Conservation (phyloP, 1,140 invertebrate genomes). For the Pectinophora gossypiella region DNA sequence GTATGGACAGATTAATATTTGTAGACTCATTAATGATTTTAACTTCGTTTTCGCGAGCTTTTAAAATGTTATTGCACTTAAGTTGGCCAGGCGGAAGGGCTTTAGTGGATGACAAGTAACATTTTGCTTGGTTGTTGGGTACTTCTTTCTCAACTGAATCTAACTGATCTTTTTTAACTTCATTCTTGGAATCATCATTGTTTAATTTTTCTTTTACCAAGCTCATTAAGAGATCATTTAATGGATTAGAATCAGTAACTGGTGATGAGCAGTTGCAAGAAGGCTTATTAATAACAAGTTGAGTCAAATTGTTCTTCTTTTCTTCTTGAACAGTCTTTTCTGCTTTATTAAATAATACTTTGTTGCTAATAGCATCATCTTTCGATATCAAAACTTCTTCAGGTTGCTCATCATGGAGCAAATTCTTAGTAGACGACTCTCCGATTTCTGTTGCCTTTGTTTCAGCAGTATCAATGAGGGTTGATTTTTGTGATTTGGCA, state of each 20-base stretch:
- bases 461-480: conserved; percentile 65
- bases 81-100: conserved; percentile 90
- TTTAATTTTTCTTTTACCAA: conserved; percentile 76
- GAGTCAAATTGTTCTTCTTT: conserved; percentile 62
- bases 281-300: conserved; percentile 61
- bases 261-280: conserved; percentile 61
- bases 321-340: conserved; percentile 48
- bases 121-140: conserved; percentile 81
- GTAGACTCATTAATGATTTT: conserved; percentile 68
- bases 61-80: conserved; percentile 97
- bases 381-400: conserved; percentile 58
- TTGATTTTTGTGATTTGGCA: conserved; percentile 70
- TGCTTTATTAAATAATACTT: conserved; percentile 58
- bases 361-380: conserved; percentile 69
- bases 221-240: conserved; percentile 69
- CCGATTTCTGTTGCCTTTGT: conserved; percentile 47
- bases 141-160: conserved; percentile 76
- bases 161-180: conserved; percentile 76
- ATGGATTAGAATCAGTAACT: conserved; percentile 67
- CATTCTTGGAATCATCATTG: conserved; percentile 76
- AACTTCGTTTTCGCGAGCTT: conserved; percentile 79
- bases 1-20: conserved; percentile 56
- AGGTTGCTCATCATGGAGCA: conserved; percentile 50
- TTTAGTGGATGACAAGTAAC: conserved; percentile 76
- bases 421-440: conserved; percentile 47